These are phyloP conservation scores for Protonemura montana DNA, from an alignment of 2,888 invertebrate genomes.

Conservation along the genomic window DNA sequence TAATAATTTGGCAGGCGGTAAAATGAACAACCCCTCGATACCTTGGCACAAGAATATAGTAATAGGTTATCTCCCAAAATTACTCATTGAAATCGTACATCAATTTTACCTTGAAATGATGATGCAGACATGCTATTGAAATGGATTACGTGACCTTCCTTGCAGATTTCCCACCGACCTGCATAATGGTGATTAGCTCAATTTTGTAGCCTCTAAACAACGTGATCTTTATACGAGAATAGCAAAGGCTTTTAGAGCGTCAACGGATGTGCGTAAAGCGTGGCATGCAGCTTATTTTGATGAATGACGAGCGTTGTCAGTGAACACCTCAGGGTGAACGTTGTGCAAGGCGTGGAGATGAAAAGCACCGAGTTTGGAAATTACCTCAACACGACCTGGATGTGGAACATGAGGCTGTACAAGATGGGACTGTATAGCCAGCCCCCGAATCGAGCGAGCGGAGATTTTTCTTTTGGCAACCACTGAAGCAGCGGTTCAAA, in stretches of 20 bases:
- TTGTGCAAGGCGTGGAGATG: background rate
- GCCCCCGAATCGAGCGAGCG: constrained; percentile 62
- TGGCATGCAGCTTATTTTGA: background rate
- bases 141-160: too few relatives aligned
- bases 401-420: constrained; percentile 55
- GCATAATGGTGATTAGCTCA: background rate
- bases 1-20: background rate
- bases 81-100: too few relatives aligned
- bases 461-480: constrained; percentile 66
- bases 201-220: background rate
- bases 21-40: too few relatives aligned
- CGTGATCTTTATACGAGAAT: constrained; percentile 8
- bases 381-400: constrained; percentile 48
- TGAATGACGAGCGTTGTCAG: background rate
- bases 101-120: too few relatives aligned
- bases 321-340: background rate
- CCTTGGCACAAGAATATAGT: too few relatives aligned
- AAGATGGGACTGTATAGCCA: constrained; percentile 63
- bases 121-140: too few relatives aligned
- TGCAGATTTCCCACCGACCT: background rate
- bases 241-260: background rate
- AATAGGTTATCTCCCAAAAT: too few relatives aligned
- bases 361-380: background rate
- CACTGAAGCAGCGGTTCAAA: constrained; percentile 74
- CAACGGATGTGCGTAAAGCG: background rate